Evolutionary conservation across 1,140 invertebrate genomes (phyloP).

Genomic region (Solen grandis): DNA sequence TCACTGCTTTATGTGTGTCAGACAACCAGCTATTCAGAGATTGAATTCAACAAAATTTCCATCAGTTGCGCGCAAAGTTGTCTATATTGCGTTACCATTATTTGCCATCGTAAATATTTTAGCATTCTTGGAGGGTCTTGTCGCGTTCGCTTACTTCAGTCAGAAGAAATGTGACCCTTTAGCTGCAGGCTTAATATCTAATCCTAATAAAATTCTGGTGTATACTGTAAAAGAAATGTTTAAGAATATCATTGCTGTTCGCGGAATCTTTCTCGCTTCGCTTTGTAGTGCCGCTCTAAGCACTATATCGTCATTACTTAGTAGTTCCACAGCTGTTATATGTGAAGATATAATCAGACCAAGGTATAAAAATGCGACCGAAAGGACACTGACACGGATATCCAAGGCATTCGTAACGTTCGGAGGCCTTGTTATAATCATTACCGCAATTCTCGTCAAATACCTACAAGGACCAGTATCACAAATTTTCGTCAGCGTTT

Average conservation of each 20-base stretch:
- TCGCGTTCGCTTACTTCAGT: constrained; percentile 33
- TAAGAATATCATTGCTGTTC: constrained; percentile 4
- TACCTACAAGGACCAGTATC: constrained; percentile 8
- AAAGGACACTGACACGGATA: background rate
- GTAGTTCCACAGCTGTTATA: constrained; percentile 11
- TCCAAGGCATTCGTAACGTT: constrained; percentile 19
- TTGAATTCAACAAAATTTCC: constrained; percentile 26
- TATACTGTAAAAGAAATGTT: constrained; percentile 34
- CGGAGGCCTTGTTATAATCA: background rate
- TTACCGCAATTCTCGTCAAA: background rate
- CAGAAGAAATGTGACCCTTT: constrained; percentile 38
- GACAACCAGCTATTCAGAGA: constrained; percentile 17
- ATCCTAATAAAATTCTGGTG: constrained; percentile 34
- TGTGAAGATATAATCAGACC: constrained; percentile 12
- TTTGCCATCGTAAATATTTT: constrained; percentile 8
- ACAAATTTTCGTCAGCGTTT: constrained; percentile 14
- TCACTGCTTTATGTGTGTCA: background rate
- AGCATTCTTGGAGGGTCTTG: no score
- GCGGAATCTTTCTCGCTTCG: constrained; percentile 20
- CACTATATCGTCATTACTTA: constrained; percentile 26
- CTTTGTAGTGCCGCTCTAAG: no score
- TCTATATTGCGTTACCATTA: background rate
- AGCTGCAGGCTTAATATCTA: constrained; percentile 30
- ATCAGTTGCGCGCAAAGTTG: constrained; percentile 18
- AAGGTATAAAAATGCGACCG: background rate